A percentile compares a stretch with the other conserved stretches of the same genome.
Conservation (phyloP, 2,797 vertebrate species). For the Gambelia wislizenii region DNA sequence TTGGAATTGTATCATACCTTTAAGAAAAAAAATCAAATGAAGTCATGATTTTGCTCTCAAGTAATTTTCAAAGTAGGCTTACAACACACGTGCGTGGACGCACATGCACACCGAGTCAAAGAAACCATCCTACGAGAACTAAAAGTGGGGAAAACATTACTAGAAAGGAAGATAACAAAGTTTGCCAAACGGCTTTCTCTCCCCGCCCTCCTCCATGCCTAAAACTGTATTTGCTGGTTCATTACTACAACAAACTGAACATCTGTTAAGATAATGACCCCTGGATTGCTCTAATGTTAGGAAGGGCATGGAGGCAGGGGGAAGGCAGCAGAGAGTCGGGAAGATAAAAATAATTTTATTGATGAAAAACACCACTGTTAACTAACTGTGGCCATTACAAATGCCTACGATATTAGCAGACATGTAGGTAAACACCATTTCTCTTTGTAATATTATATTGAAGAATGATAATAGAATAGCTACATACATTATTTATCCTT, state of each 20-base stretch:
- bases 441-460: constrained; percentile 59
- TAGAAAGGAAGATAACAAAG: constrained; percentile 56
- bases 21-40: constrained; percentile 43
- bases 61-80: constrained; percentile 56
- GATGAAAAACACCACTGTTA: constrained; percentile 57
- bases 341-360: constrained; percentile 6
- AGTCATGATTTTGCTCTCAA: constrained; percentile 63
- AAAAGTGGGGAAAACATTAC: constrained; percentile 40
- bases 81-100: not conserved
- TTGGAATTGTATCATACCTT: constrained; percentile 71
- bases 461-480: constrained; percentile 69
- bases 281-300: constrained; percentile 44
- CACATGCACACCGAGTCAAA: constrained; percentile 35
- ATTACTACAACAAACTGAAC: constrained; percentile 75
- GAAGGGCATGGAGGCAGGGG: not conserved
- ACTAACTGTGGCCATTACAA: constrained; percentile 57
- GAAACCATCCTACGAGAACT: constrained; percentile 67
- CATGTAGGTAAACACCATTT: constrained; percentile 65
- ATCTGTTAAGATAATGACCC: constrained; percentile 73
- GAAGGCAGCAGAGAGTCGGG: constrained; percentile 10
- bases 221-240: constrained; percentile 68
- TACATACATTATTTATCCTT: constrained; percentile 55
- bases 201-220: constrained; percentile 20
- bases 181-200: constrained; percentile 60
- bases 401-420: constrained; percentile 66